A percentile compares a stretch with the other conserved stretches of the same genome.
These are phyloP conservation scores for Anastrepha obliqua DNA, from an alignment of 1,140 invertebrate genomes.

Conservation along the genomic window DNA sequence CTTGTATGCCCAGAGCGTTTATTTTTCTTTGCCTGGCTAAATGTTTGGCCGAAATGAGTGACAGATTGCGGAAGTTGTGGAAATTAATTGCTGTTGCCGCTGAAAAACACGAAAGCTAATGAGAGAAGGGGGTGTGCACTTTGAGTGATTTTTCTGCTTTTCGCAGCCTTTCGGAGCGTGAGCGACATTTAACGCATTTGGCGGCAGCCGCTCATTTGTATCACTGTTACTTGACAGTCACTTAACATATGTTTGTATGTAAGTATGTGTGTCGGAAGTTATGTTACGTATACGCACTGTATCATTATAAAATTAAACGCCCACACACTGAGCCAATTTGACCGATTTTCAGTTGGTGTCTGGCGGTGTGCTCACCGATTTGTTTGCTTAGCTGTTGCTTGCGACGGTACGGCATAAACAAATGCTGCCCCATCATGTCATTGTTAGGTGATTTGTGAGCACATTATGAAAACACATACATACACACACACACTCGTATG, in stretches of 20 bases:
- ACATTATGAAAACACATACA: neutral
- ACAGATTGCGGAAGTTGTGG: conserved; percentile 30
- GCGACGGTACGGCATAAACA: neutral
- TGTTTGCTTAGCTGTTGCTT: conserved; percentile 32
- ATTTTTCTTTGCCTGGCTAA: neutral
- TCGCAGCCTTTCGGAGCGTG: neutral
- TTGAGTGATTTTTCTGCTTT: neutral
- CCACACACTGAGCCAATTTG: neutral
- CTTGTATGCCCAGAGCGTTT: neutral
- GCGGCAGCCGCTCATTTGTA: neutral
- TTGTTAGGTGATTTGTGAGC: neutral
- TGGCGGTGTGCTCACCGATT: neutral
- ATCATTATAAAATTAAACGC: neutral
- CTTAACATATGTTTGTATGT: neutral
- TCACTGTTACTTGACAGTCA: neutral
- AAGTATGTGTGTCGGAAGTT: no score
- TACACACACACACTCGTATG: neutral
- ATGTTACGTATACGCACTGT: conserved; percentile 20
- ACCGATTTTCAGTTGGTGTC: neutral
- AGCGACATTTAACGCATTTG: conserved; percentile 3
- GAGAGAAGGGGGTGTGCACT: neutral
- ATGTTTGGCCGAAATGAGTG: neutral
- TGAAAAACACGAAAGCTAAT: neutral
- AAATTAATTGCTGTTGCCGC: conserved; percentile 26
- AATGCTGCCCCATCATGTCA: conserved; percentile 13